phyloP scores from a whole-genome alignment of 2,113 vertebrate species.

The Poeciliopsis occidentalis region DNA sequence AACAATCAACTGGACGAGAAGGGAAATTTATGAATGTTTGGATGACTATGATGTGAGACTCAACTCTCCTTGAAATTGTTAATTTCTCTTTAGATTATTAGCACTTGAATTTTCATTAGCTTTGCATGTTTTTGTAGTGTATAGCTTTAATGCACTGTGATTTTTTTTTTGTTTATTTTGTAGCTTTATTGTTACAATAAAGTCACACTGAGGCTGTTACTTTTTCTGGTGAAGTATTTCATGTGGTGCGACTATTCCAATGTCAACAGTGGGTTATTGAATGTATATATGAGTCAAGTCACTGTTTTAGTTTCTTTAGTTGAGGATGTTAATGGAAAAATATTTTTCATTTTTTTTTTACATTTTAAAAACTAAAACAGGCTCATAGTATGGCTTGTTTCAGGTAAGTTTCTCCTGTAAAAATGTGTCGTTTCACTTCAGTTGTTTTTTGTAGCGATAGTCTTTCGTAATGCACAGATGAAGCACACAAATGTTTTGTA shows the following conservation, averaged over 20 bases:
- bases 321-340: not conserved
- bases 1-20: not conserved
- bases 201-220: not conserved
- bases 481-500: not conserved
- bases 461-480: not conserved
- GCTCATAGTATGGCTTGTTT: not conserved
- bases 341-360: no score
- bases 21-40: not conserved
- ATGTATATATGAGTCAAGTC: not conserved
- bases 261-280: not conserved
- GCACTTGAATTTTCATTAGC: conserved; percentile 20
- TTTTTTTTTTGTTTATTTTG: conserved; percentile 8
- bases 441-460: not conserved
- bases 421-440: not conserved
- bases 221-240: not conserved
- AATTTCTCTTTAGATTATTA: not conserved
- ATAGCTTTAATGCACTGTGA: conserved; percentile 42
- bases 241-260: not conserved
- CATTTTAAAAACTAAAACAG: not conserved
- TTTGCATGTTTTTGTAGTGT: conserved; percentile 29
- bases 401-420: not conserved
- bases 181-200: conserved; percentile 14
- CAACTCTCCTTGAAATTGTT: not conserved
- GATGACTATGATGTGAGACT: not conserved
- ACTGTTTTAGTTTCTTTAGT: not conserved